These are phyloP conservation scores for Heteromurus nitidus DNA, from an alignment of 2,888 invertebrate genomes.

Conservation along the genomic window DNA sequence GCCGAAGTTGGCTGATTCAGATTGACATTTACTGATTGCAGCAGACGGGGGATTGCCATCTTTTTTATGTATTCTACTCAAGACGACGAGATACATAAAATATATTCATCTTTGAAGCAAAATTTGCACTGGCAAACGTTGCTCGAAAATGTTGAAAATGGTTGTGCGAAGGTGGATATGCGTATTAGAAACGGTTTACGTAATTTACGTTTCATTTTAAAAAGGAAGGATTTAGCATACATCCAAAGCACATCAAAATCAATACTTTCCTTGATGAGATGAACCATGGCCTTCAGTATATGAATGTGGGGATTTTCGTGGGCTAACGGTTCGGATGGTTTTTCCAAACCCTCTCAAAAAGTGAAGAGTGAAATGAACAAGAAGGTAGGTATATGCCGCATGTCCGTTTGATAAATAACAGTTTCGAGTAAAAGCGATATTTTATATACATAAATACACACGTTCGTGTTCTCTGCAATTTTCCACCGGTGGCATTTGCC, in stretches of 20 bases:
- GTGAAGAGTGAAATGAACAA: not conserved
- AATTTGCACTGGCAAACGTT: no score
- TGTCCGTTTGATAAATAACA: not conserved
- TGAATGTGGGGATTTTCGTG: not conserved
- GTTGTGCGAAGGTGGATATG: conserved; percentile 38
- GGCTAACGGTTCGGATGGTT: conserved; percentile 19
- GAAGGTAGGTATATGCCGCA: not conserved
- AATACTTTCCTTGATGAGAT: not conserved
- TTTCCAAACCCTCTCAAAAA: conserved; percentile 21
- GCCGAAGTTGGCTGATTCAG: no score
- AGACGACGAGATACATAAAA: no score
- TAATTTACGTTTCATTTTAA: not conserved
- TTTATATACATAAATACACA: not conserved
- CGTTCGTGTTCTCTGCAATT: no score
- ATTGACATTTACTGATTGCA: no score
- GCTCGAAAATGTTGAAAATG: not conserved
- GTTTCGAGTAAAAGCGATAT: not conserved
- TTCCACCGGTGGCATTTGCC: no score
- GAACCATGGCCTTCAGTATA: not conserved
- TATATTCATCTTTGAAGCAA: no score
- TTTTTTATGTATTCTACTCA: no score
- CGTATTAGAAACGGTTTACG: conserved; percentile 1
- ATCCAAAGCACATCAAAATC: conserved; percentile 1
- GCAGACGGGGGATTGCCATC: no score
- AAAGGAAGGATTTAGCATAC: conserved; percentile 1